Evolutionary conservation across 2,797 vertebrate genomes (phyloP).

Genomic region (Phoxinus dragarum): DNA sequence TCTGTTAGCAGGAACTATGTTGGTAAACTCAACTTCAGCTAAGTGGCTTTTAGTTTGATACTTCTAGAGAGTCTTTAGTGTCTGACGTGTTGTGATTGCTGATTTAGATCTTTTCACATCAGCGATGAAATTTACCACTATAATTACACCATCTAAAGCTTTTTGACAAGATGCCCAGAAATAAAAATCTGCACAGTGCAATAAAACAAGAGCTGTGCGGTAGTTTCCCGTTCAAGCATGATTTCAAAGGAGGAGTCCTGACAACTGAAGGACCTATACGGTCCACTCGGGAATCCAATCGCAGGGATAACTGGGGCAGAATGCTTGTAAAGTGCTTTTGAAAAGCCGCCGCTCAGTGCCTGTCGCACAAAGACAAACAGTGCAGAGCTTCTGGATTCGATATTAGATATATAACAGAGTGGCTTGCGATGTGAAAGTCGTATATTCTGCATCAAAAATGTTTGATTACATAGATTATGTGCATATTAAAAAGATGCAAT

Average conservation of each 20-base stretch:
- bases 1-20: neutral
- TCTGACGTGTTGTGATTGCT: slow-evolving; percentile 43
- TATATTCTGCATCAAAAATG: neutral
- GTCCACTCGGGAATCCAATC: slow-evolving; percentile 72
- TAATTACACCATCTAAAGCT: slow-evolving; percentile 62
- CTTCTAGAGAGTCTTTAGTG: slow-evolving; percentile 29
- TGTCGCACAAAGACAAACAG: slow-evolving; percentile 34
- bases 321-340: slow-evolving; percentile 59
- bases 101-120: slow-evolving; percentile 55
- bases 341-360: slow-evolving; percentile 36
- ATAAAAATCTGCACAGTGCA: slow-evolving; percentile 50
- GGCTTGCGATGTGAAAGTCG: slow-evolving; percentile 27
- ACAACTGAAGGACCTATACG: slow-evolving; percentile 68
- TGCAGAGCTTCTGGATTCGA: slow-evolving; percentile 40
- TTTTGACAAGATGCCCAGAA: slow-evolving; percentile 63
- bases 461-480: slow-evolving; percentile 10
- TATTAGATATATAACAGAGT: slow-evolving; percentile 34
- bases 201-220: slow-evolving; percentile 75
- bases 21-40: slow-evolving; percentile 27
- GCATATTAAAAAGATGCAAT: slow-evolving; percentile 38
- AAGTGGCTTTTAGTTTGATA: slow-evolving; percentile 40
- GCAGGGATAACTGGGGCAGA: slow-evolving; percentile 53
- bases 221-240: slow-evolving; percentile 69
- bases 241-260: slow-evolving; percentile 67
- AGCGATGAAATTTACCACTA: slow-evolving; percentile 53